Evolutionary conservation across 2,113 vertebrate species (phyloP).

Genomic region (Edolisoma coerulescens): DNA sequence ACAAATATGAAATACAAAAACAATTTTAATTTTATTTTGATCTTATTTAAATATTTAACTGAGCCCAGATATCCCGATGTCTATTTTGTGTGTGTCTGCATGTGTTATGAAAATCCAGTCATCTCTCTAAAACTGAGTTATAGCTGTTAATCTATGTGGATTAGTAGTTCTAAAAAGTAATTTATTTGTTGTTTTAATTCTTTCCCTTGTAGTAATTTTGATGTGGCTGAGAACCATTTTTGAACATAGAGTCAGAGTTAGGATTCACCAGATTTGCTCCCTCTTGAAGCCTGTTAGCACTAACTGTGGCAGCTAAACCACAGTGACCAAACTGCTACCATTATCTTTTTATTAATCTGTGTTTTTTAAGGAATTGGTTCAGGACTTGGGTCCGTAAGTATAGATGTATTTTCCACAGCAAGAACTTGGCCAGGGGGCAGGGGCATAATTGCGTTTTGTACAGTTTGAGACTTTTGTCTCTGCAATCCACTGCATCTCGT

Average conservation of each 20-base stretch:
- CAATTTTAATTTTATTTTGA: slow-evolving; percentile 64
- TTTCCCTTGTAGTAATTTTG: not conserved
- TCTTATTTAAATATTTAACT: slow-evolving; percentile 65
- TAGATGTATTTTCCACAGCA: not conserved
- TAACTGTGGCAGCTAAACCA: not conserved
- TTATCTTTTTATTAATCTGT: not conserved
- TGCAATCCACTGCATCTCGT: not conserved
- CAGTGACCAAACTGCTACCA: not conserved
- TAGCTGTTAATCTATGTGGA: not conserved
- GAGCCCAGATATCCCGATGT: not conserved
- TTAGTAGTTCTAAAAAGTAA: not conserved
- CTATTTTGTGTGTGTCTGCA: not conserved
- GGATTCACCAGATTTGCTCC: not conserved
- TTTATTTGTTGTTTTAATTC: not conserved
- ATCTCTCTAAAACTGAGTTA: not conserved
- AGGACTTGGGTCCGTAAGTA: not conserved
- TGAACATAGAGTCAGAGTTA: not conserved
- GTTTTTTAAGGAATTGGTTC: not conserved
- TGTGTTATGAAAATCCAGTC: not conserved
- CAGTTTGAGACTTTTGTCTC: not conserved
- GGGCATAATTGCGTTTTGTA: not conserved
- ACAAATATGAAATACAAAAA: slow-evolving; percentile 55
- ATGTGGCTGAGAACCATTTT: not conserved
- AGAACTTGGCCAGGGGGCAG: not conserved
- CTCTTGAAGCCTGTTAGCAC: not conserved